Base-by-base conservation (phyloP, 2,113 vertebrate species). In the Embiotoca jacksoni region DNA sequence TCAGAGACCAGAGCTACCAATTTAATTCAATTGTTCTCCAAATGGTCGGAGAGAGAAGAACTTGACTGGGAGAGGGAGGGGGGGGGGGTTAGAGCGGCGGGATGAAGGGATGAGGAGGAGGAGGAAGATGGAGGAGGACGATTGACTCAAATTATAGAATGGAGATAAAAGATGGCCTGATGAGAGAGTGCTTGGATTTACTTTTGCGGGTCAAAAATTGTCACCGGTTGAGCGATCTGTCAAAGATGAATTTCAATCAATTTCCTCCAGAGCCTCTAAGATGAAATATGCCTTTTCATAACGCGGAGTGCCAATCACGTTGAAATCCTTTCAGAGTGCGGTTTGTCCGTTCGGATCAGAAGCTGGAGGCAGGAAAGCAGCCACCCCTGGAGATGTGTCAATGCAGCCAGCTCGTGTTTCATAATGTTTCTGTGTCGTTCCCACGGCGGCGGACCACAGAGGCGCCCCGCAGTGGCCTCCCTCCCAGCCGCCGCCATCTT, bases 371-470 rank as follows among this genome's bases (percentile, higher is more conserved):
- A 55, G 37, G 74, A 60, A 46, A 78, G 64, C 58, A 78, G 69
- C 61, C 64, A 52, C 61, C 63, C 58, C n/a, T 65, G 41, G 7
- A 70, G 74, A 75, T 39, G 60, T 58, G 81, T 83, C 83, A 64
- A 88, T 87, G 14, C 10, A 44, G 57, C 44, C 73, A 23, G 82
- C 83, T 87, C 75, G 41, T 68, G 80, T 89, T 90, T 88, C 78
- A 62, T 66, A 64, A 72, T 75, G 75, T 78, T 78, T 79, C 72
- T 82, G 55, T 71, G 72, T 71, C 23, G 37, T 64, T 80, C 85
- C 78, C 56, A n/a, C 74, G 78, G 89, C 7, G 83, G 87, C 66
- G 31, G 53, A 86, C 91, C 89, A 53, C 89, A 86, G 81, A 89
- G 76, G 88, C 85, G 70, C 65, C 80, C 68, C 79, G 49, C 30